A percentile compares a stretch with the other conserved stretches of the same genome.
Evolutionary conservation across 2,888 invertebrate genomes (phyloP).

Genomic region (Macrophya alboannulata): DNA sequence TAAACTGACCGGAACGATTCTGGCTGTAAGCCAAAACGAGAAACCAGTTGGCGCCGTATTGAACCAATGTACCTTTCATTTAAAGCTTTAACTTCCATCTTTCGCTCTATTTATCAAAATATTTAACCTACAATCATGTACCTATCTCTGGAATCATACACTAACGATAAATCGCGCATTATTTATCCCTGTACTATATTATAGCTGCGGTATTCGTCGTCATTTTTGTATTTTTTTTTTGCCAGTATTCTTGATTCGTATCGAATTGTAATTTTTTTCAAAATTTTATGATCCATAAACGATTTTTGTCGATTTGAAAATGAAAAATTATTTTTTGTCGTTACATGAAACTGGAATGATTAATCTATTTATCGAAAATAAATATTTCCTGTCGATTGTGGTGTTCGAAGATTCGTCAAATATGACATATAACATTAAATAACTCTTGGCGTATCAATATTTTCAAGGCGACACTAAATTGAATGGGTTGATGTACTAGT

Average conservation of each 20-base stretch:
- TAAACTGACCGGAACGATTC: constrained; percentile 70
- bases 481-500: no score
- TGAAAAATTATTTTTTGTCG: background rate
- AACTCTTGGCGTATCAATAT: no score
- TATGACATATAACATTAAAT: no score
- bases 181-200: background rate
- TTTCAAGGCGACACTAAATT: no score
- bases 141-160: background rate
- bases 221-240: background rate
- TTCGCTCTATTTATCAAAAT: constrained; percentile 12
- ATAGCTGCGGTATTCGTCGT: background rate
- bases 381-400: background rate
- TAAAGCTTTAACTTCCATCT: constrained; percentile 19
- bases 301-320: background rate
- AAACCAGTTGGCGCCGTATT: constrained; percentile 73
- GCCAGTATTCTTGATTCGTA: background rate
- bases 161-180: background rate
- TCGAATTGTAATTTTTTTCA: background rate
- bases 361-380: background rate
- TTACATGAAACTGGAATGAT: background rate
- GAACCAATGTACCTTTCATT: constrained; percentile 72
- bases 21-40: constrained; percentile 71
- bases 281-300: no score
- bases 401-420: no score
- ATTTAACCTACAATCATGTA: background rate